Evolutionary conservation across 2,797 vertebrate genomes (phyloP).

Genomic region (Rhincodon typus): DNA sequence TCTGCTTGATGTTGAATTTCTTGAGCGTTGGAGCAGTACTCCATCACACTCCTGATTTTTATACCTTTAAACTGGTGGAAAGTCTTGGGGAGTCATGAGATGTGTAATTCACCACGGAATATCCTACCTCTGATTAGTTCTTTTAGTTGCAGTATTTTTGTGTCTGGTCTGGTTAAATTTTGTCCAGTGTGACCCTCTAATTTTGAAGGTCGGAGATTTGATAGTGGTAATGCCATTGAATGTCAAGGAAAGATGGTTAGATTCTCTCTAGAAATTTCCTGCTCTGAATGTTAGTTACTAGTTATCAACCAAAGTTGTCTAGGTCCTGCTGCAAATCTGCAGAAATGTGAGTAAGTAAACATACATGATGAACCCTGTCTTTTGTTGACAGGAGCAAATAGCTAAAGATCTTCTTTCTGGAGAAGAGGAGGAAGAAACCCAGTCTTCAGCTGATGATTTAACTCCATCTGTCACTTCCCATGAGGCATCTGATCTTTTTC

Average conservation of each 20-base stretch:
- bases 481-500: slow-evolving; percentile 72
- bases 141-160: background rate
- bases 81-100: background rate
- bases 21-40: background rate
- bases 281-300: background rate
- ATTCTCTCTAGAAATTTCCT: background rate
- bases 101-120: background rate
- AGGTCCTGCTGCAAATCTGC: background rate
- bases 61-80: background rate
- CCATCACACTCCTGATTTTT: background rate
- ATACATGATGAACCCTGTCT: background rate
- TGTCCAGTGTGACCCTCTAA: too few relatives aligned
- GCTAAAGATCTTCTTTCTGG: slow-evolving; percentile 78
- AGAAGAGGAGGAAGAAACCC: slow-evolving; percentile 72
- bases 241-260: background rate
- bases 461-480: slow-evolving; percentile 78
- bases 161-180: too few relatives aligned
- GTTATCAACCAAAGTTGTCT: background rate
- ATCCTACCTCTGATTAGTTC: background rate
- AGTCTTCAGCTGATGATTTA: slow-evolving; percentile 74
- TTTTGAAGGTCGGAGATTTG: background rate
- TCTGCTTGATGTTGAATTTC: background rate
- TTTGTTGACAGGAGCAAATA: slow-evolving; percentile 67
- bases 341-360: background rate
- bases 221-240: background rate